phyloP scores from a whole-genome alignment of 2,113 vertebrate species.

The Oreotrochilus melanogaster region DNA sequence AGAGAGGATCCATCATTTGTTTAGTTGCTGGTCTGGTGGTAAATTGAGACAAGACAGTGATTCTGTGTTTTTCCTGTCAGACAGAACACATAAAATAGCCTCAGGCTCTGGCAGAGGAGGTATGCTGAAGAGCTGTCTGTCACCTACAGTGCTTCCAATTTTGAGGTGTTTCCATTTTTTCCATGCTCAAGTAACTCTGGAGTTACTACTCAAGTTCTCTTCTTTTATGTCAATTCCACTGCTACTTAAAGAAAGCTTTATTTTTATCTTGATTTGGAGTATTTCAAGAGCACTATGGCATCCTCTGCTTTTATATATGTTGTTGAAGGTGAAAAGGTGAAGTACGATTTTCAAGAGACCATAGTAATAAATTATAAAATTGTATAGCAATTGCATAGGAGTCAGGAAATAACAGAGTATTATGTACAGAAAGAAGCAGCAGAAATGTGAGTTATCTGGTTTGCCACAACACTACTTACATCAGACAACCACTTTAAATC shows the following conservation, averaged over 20 bases:
- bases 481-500: not conserved
- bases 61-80: not conserved
- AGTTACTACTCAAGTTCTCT: accelerated
- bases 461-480: not conserved
- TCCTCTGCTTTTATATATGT: not conserved
- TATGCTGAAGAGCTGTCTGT: not conserved
- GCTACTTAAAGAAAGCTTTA: not conserved
- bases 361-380: not conserved
- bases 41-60: no score
- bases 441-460: not conserved
- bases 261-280: not conserved
- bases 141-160: not conserved
- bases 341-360: not conserved
- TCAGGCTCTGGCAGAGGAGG: not conserved
- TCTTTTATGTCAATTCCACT: not conserved
- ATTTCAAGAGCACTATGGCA: not conserved
- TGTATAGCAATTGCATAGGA: not conserved
- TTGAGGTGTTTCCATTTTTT: not conserved
- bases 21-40: no score
- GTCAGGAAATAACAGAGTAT: not conserved
- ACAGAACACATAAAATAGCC: no score
- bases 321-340: not conserved
- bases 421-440: not conserved
- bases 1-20: no score
- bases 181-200: not conserved